Base-by-base conservation (phyloP, 2,113 vertebrate species). In the Oreotrochilus melanogaster region DNA sequence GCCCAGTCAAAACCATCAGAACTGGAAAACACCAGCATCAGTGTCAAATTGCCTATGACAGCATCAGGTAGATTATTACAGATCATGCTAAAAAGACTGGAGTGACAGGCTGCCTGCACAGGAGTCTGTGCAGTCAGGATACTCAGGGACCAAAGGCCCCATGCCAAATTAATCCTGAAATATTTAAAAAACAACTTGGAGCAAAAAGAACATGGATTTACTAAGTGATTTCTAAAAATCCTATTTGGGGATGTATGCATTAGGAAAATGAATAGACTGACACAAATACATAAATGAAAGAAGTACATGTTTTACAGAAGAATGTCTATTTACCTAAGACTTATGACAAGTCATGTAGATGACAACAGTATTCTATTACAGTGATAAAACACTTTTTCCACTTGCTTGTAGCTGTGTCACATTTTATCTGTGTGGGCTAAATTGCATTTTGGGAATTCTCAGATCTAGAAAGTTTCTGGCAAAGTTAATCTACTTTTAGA, bases 21-120 rank as follows among this genome's bases (percentile, higher is more conserved):
- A 75, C 19, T 66, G 65, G 94, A 98, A 98, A 92, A 96, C 94
- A 76, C 96, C 83, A 69, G 89, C 92, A 47, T 72, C 0, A 14
- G 96, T 30, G 97, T 98, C 84, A 98, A 97, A 67, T 91, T 99
- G 70, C 99, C 99, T 76, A 98, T 99, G 98, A 98, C 98, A 57
- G 98, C 98, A 15, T 75, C 97, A 98, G 99, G 99, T 99, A 98
- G 61, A 81, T 30, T 57, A 53, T 64, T 43, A 48, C 15, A 56
- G 47, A 65, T 11, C 10, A 15, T n/a, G 39, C 25, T 45, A 37
- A 58, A 39, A 57, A 47, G 14, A 3, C 54, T 50, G 42, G 14
- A 80, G 31, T 67, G 54, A 64, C 47, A 78, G 33, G 18, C n/a
- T 85, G 66, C 47, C 51, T 47, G 17, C 37, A 61, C 19, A 57